phyloP scores from a whole-genome alignment of 2,113 vertebrate genomes.

The Larimichthys crocea region DNA sequence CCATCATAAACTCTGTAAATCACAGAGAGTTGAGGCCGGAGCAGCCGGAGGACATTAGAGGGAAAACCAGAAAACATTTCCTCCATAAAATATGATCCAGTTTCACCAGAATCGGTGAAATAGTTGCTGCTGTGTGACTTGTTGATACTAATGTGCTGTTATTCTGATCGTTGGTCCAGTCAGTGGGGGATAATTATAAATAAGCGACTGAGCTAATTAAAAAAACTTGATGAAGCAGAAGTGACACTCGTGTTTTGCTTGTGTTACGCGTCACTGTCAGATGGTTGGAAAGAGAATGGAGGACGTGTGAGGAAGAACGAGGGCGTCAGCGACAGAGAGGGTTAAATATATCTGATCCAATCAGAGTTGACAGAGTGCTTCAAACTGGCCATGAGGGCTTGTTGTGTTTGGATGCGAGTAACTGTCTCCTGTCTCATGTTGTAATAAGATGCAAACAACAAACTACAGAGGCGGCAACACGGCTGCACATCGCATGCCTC shows the following conservation, averaged over 20 bases:
- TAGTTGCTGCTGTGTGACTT: not conserved
- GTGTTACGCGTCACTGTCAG: slow-evolving; percentile 6
- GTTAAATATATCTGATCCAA: slow-evolving; percentile 24
- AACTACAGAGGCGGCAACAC: slow-evolving; percentile 10
- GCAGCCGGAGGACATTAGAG: too few species aligned
- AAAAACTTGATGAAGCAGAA: slow-evolving; percentile 44
- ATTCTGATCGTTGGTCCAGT: not conserved
- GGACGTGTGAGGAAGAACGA: slow-evolving; percentile 23
- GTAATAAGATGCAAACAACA: not conserved
- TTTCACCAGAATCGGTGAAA: too few species aligned
- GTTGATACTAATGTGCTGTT: slow-evolving; percentile 9
- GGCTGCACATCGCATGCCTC: slow-evolving; percentile 18
- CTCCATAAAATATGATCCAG: too few species aligned
- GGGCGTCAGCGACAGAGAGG: slow-evolving; percentile 2
- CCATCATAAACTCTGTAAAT: too few species aligned
- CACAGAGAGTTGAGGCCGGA: too few species aligned
- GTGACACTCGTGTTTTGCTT: slow-evolving; percentile 32
- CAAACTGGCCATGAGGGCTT: slow-evolving; percentile 29
- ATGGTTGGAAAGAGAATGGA: slow-evolving; percentile 43
- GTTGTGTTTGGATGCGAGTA: slow-evolving; percentile 20
- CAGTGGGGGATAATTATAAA: slow-evolving; percentile 22
- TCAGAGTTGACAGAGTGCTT: slow-evolving; percentile 35
- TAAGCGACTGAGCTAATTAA: slow-evolving; percentile 18
- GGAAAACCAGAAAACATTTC: too few species aligned
- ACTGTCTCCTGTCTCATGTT: slow-evolving; percentile 18